Conservation (phyloP, 2,888 invertebrate genomes). For the Melieria crassipennis region DNA sequence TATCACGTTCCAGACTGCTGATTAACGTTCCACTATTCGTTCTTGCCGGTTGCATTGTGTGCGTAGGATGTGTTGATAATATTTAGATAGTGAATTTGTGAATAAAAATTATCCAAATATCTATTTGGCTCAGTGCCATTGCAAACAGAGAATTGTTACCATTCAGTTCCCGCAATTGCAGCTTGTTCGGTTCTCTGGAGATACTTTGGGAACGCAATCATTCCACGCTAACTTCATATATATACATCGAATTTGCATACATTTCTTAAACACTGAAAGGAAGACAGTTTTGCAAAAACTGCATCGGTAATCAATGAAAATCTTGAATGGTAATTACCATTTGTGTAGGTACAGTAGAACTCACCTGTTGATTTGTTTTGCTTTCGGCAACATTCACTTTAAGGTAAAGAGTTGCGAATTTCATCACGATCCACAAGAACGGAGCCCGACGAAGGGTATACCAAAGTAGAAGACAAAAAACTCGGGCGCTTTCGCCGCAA, state of each 20-base stretch:
- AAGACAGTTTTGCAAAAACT: constrained; percentile 32
- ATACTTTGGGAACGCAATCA: too few relatives aligned
- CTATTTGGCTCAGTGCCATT: too few relatives aligned
- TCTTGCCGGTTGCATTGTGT: too few relatives aligned
- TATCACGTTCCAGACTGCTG: too few relatives aligned
- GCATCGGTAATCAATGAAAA: constrained; percentile 43
- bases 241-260: background rate
- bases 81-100: too few relatives aligned
- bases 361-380: background rate
- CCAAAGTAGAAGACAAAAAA: constrained; percentile 29
- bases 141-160: too few relatives aligned
- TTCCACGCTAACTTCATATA: too few relatives aligned
- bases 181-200: too few relatives aligned
- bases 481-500: constrained; percentile 35
- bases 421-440: constrained; percentile 45
- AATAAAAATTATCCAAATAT: too few relatives aligned
- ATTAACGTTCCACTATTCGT: too few relatives aligned
- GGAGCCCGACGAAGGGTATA: constrained; percentile 37
- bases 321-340: constrained; percentile 43
- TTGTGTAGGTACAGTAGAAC: background rate
- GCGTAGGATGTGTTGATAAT: too few relatives aligned
- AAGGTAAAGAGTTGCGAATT: constrained; percentile 44
- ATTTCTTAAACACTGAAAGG: background rate
- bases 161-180: too few relatives aligned
- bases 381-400: constrained; percentile 8